Conservation (phyloP, 2,797 vertebrate genomes). For the Falco concolor region DNA sequence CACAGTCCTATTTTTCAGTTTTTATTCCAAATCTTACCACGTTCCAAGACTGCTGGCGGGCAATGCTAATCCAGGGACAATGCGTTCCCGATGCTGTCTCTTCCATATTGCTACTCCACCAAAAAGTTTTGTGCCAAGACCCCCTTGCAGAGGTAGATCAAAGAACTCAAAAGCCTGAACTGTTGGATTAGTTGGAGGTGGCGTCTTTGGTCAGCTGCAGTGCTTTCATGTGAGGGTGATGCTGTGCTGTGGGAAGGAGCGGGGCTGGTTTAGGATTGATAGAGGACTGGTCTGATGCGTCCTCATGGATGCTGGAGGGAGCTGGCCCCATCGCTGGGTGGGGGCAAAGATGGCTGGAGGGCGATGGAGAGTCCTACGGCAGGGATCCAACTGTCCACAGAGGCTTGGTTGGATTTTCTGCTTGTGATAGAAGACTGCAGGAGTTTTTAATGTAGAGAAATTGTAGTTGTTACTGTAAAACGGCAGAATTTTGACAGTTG, state of each 20-base stretch:
- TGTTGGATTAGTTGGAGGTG: neutral
- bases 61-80: neutral
- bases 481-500: neutral
- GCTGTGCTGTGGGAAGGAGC: neutral
- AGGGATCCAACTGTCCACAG: neutral
- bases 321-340: neutral
- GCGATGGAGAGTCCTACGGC: neutral
- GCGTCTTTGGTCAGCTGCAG: neutral
- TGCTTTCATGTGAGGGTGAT: neutral
- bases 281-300: neutral
- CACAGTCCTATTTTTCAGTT: rapidly evolving
- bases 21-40: neutral
- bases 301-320: neutral
- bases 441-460: neutral
- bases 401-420: neutral
- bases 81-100: rapidly evolving
- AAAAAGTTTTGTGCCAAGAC: too few species aligned
- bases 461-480: neutral
- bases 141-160: neutral
- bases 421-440: neutral
- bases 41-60: neutral
- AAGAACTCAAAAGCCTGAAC: neutral
- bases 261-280: neutral
- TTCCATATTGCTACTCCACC: neutral
- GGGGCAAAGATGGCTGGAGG: neutral